Evolutionary conservation across 2,113 vertebrate species (phyloP).

Genomic region (Sinocyclocheilus anophthalmus): DNA sequence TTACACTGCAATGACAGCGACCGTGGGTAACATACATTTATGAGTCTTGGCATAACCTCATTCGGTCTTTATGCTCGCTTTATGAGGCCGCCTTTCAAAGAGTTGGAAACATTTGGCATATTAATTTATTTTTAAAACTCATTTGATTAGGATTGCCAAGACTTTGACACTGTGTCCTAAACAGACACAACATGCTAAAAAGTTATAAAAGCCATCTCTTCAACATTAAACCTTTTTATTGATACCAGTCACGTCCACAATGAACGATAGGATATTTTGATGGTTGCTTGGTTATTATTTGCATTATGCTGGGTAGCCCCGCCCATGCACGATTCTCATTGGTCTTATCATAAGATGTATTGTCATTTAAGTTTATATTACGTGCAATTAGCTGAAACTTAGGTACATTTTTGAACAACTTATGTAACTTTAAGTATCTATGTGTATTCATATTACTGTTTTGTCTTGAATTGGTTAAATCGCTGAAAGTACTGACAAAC

Average conservation of each 20-base stretch:
- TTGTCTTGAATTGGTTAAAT: no score
- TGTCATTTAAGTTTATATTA: background rate
- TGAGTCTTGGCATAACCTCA: constrained; percentile 65
- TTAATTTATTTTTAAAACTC: constrained; percentile 21
- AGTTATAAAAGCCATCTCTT: background rate
- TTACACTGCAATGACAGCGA: constrained; percentile 68
- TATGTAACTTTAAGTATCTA: background rate
- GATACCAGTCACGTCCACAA: background rate
- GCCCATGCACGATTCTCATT: background rate
- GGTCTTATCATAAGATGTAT: background rate
- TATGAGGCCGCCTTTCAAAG: constrained; percentile 58
- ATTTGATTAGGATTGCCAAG: background rate
- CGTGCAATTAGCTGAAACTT: background rate
- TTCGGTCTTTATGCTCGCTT: constrained; percentile 59
- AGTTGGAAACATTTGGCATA: background rate
- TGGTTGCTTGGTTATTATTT: no score
- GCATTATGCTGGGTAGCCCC: background rate
- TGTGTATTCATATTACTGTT: no score
- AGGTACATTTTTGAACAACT: background rate
- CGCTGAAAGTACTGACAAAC: background rate
- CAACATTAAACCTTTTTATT: background rate
- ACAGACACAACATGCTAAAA: background rate
- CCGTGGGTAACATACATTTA: constrained; percentile 72
- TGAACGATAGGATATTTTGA: background rate
- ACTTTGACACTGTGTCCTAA: constrained; percentile 6